Evolutionary conservation across 2,113 vertebrate species (phyloP), one percentile per base, ranked within the genome.

Genomic region (Chroicocephalus ridibundus): DNA sequence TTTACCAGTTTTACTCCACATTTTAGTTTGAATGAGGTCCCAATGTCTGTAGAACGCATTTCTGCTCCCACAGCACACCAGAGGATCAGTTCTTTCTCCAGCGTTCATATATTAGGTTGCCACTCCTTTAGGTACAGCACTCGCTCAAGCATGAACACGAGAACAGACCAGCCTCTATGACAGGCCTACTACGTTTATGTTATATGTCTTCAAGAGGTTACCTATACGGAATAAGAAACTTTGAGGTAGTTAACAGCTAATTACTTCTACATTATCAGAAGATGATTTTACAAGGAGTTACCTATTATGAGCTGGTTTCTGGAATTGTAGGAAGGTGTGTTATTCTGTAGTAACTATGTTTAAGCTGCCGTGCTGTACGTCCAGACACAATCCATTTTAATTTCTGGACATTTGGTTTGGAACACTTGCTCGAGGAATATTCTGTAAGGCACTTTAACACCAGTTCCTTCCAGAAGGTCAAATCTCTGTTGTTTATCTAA

Each of bases 311-410:
- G 64, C 97, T 97, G 9, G 96, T 98, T 97, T 99, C 99, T 9
- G 99, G 99, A 93, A 99, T 99, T 64, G 99, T 99, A 78, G 99
- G 99, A 86, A 99, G 99, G 95, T 99, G 99, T 88, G 98, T 83
- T 83, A 99, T 99, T 97, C 98, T 99, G 96, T 99, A 99, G 96
- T 99, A 99, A 97, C 99, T 99, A 61, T 98, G 99, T 96, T 99
- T 99, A 72, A 99, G 95, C 89, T 99, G 99, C 57, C 99, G 97
- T 51, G 99, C 99, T 5, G 99, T 99, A 94, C 99, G 98, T 40
- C 99, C 99, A 13, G 99, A 99, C 84, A 99, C 99, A 62, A 98
- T 99, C 99, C 99, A 99, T 82, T 99, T 99, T 55, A 99, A 95
- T 96, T 99, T 99, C 97, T 99, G 99, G 88, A 98, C 93, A 57